Percentiles rank a stretch among this genome's conserved stretches.
phyloP scores from a whole-genome alignment of 2,113 vertebrate species.

The Epinephelus cyanopodus region DNA sequence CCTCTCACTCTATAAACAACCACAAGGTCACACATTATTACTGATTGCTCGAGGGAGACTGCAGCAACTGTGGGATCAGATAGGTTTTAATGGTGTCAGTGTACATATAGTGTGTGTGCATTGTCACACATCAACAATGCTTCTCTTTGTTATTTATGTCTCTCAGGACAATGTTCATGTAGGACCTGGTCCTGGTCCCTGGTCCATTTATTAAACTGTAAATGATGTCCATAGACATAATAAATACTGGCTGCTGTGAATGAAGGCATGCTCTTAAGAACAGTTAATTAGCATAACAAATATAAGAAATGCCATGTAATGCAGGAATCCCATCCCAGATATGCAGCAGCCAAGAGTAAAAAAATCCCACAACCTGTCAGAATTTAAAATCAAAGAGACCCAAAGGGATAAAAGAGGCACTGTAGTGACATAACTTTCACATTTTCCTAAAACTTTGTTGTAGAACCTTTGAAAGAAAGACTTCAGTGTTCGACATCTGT shows the following conservation, averaged over 20 bases:
- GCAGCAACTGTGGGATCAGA: background rate
- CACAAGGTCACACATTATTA: constrained; percentile 20
- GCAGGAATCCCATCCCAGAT: background rate
- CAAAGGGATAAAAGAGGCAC: background rate
- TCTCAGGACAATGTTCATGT: background rate
- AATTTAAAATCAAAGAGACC: background rate
- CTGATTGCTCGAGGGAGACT: constrained; percentile 1
- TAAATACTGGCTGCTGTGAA: background rate
- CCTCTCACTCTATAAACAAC: constrained; percentile 8
- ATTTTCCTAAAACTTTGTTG: background rate
- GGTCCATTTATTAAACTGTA: background rate
- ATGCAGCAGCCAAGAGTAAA: background rate
- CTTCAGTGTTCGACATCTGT: background rate
- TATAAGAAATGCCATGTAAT: background rate
- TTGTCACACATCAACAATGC: background rate
- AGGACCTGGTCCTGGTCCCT: no score
- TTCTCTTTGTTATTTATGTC: background rate
- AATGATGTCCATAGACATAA: background rate
- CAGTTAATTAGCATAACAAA: background rate
- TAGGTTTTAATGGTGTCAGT: background rate
- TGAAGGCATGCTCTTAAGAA: background rate
- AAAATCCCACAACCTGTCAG: background rate
- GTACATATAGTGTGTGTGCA: background rate
- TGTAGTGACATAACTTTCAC: background rate
- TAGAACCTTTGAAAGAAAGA: background rate